A percentile compares a stretch with the other conserved stretches of the same genome.
Conservation (phyloP, 1,140 invertebrate genomes). For the Drosophila kohkoa region DNA sequence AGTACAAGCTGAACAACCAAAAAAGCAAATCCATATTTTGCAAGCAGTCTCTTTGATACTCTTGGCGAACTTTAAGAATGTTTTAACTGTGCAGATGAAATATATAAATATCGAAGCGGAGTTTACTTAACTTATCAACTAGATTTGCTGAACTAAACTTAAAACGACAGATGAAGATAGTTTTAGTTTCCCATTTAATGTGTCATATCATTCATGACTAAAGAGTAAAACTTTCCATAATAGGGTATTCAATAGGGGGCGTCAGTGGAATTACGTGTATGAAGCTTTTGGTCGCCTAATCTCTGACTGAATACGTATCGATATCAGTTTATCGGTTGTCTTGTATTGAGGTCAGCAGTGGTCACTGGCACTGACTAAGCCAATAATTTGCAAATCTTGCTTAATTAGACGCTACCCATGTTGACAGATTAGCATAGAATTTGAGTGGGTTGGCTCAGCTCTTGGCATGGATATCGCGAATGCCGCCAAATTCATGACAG, state of each 20-base stretch:
- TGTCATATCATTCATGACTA: neutral
- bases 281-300: slow-evolving; percentile 49
- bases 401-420: slow-evolving; percentile 67
- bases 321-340: slow-evolving; percentile 10
- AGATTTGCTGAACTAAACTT: too few relatives aligned
- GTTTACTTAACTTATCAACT: too few relatives aligned
- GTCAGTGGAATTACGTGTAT: slow-evolving; percentile 57
- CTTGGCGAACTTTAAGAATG: too few relatives aligned
- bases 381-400: slow-evolving; percentile 74
- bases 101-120: too few relatives aligned
- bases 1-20: neutral
- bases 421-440: slow-evolving; percentile 73
- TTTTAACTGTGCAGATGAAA: too few relatives aligned
- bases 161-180: too few relatives aligned
- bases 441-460: slow-evolving; percentile 34
- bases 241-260: slow-evolving; percentile 54
- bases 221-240: neutral
- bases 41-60: too few relatives aligned
- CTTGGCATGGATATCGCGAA: slow-evolving; percentile 25
- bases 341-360: slow-evolving; percentile 55
- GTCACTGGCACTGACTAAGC: slow-evolving; percentile 56
- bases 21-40: neutral
- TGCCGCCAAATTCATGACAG: slow-evolving; percentile 33
- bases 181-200: neutral
- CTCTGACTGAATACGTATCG: slow-evolving; percentile 19